Conservation (phyloP, 1,140 invertebrate genomes). For the Maniola jurtina region DNA sequence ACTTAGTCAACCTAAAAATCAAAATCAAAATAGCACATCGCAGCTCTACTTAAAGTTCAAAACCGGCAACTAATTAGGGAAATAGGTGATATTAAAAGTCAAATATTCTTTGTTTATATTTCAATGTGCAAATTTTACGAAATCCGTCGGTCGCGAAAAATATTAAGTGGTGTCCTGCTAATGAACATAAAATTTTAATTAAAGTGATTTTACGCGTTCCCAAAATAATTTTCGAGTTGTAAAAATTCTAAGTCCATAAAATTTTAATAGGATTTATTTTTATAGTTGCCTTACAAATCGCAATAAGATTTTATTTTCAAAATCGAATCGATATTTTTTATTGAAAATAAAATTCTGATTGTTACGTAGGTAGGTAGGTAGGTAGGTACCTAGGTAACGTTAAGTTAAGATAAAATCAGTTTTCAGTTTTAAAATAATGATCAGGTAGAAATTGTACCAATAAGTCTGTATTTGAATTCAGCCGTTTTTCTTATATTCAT, state of each 20-base stretch:
- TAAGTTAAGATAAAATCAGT: too few species aligned
- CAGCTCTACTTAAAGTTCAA: too few species aligned
- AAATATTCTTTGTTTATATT: background rate
- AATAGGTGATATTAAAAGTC: background rate
- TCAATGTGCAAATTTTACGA: background rate
- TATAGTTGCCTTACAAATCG: background rate
- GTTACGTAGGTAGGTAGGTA: background rate
- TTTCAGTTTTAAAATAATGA: too few species aligned
- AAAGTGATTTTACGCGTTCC: background rate
- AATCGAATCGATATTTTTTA: background rate
- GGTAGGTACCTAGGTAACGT: too few species aligned
- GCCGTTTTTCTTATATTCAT: too few species aligned
- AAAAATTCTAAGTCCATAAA: background rate
- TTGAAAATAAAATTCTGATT: background rate
- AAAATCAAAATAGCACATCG: too few species aligned
- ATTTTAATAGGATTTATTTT: slow-evolving; percentile 2
- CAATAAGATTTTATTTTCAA: background rate
- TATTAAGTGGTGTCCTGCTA: background rate
- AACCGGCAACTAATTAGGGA: too few species aligned
- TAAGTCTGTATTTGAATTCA: too few species aligned
- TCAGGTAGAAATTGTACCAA: too few species aligned
- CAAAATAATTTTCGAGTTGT: background rate
- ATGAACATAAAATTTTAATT: background rate
- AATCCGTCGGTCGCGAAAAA: background rate
- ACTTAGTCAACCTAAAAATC: too few species aligned